Evolutionary conservation across 1,140 invertebrate species (phyloP).

Genomic region (Philopotamus ludificatus): DNA sequence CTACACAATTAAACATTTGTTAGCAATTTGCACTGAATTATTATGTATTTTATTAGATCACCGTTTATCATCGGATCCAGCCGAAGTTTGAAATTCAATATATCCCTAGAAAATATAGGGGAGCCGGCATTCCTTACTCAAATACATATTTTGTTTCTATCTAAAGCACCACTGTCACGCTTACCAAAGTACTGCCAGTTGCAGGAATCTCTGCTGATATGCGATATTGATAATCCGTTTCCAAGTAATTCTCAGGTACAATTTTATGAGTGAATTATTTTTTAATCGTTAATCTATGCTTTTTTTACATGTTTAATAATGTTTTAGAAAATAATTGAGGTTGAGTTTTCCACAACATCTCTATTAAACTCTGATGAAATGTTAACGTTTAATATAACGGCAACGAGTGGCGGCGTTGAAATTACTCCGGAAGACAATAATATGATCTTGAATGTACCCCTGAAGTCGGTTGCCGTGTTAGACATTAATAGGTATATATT

Average conservation of each 20-base stretch:
- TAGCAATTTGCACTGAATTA: conserved; percentile 1
- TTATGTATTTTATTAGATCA: conserved; percentile 23
- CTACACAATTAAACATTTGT: neutral
- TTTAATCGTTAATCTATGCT: neutral
- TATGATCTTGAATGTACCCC: neutral
- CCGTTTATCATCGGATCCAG: conserved; percentile 32
- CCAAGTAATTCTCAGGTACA: conserved; percentile 10
- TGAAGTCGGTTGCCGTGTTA: neutral
- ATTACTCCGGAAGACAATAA: neutral
- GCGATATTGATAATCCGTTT: conserved; percentile 35
- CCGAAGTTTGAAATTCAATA: conserved; percentile 22
- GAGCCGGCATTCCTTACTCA: conserved; percentile 36
- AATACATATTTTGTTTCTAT: conserved; percentile 8
- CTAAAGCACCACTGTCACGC: conserved; percentile 17
- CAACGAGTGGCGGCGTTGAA: conserved; percentile 11
- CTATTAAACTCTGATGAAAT: neutral
- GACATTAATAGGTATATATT: conserved; percentile 5
- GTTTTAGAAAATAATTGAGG: conserved; percentile 30
- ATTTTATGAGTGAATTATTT: too few relatives aligned
- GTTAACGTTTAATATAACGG: conserved; percentile 7
- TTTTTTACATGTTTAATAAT: too few relatives aligned
- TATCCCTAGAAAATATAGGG: conserved; percentile 30
- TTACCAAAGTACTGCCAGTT: conserved; percentile 29
- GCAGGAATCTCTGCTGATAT: conserved; percentile 14
- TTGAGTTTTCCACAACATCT: conserved; percentile 21